These are phyloP conservation scores for Heteropelma amictum DNA, from an alignment of 2,888 invertebrate genomes.

Conservation along the genomic window DNA sequence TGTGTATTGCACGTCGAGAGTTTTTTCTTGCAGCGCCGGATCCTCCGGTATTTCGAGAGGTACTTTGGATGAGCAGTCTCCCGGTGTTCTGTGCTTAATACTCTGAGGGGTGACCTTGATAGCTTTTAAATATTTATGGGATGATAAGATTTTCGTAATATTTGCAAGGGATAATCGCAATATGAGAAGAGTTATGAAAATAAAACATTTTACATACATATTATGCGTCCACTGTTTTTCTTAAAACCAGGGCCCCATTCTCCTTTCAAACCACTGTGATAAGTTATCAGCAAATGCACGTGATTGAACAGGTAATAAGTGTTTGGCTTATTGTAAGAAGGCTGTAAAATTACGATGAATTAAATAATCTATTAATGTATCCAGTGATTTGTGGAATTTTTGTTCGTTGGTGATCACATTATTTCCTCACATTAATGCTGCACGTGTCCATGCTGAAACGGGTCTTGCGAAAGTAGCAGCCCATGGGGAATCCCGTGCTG, in stretches of 20 bases:
- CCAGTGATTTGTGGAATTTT: too few relatives aligned
- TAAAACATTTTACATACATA: conserved; percentile 78
- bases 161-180: neutral
- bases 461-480: conserved; percentile 88
- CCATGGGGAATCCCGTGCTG: conserved; percentile 98
- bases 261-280: conserved; percentile 92
- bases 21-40: conserved; percentile 77
- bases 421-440: conserved; percentile 65
- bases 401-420: neutral
- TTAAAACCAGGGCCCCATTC: conserved; percentile 91
- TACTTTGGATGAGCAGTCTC: conserved; percentile 74
- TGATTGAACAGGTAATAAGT: conserved; percentile 98
- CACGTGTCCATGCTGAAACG: conserved; percentile 68
- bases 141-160: neutral
- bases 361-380: too few relatives aligned
- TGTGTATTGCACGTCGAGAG: conserved; percentile 87
- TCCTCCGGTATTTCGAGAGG: conserved; percentile 86
- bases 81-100: conserved; percentile 78
- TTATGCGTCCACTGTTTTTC: conserved; percentile 92
- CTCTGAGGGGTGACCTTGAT: conserved; percentile 79
- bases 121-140: conserved; percentile 72
- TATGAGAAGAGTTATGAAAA: neutral
- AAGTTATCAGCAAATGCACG: conserved; percentile 94
- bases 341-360: conserved; percentile 67
- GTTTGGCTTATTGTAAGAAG: conserved; percentile 82